Conservation (phyloP, 2,113 vertebrate genomes). For the Anthoscopus minutus region DNA sequence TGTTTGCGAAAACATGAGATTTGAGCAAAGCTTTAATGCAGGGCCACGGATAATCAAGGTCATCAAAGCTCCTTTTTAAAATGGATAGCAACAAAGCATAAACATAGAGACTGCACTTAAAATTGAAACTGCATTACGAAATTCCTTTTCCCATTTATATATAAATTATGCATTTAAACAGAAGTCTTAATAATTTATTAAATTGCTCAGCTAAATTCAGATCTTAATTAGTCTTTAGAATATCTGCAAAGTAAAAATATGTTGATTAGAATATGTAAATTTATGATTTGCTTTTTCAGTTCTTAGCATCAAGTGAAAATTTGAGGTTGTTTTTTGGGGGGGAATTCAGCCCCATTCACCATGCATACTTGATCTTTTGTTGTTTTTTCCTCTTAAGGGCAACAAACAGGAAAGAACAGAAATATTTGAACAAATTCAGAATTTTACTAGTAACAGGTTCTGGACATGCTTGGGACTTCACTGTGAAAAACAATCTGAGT, state of each 20-base stretch:
- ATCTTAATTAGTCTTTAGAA: constrained; percentile 17
- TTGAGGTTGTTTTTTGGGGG: neutral
- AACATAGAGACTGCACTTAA: neutral
- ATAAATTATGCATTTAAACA: constrained; percentile 54
- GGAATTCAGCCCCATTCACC: neutral
- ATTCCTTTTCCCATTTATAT: constrained; percentile 16
- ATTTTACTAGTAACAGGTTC: neutral
- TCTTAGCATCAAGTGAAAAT: neutral
- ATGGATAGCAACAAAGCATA: neutral
- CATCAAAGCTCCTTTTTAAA: neutral
- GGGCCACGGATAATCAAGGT: neutral
- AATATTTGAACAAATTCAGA: neutral
- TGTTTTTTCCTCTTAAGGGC: neutral
- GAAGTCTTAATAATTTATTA: constrained; percentile 48
- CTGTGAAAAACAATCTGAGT: neutral
- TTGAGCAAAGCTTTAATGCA: neutral
- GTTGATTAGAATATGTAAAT: neutral
- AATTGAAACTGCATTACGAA: constrained; percentile 7
- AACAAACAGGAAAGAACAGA: neutral
- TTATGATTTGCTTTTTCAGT: neutral
- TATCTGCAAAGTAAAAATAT: constrained; percentile 16
- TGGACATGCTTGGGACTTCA: neutral
- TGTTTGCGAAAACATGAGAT: neutral
- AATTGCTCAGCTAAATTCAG: constrained; percentile 14
- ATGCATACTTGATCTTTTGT: neutral